Base-by-base conservation (phyloP, 2,888 invertebrate species). In the Gymnosoma rotundatum region DNA sequence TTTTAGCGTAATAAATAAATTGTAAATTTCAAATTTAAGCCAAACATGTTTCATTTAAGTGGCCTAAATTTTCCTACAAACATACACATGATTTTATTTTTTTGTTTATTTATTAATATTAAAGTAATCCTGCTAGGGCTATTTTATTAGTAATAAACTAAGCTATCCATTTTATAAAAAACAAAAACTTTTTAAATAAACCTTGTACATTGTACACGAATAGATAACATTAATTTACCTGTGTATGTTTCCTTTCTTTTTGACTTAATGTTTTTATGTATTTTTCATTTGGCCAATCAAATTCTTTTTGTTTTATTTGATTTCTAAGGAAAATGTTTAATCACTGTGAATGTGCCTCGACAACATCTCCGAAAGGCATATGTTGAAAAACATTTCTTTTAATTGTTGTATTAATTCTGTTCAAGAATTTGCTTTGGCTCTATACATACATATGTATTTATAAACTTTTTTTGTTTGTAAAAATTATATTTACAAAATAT, bases 391-490 rank as follows among this genome's bases (percentile, higher is more conserved):
- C 25, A 73, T 64, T 78, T 70, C 63, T 61, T 79, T 80, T 48
- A 42, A 73, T 50, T 73, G 16, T 83, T 86, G 86, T 85, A 85
- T 76, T 88, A 88, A 88, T 84, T 87, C 85, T 88, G 88, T 88
- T 86, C 87, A 88, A 88, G 88, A 88, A 85, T 88, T 87, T 87
- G 86, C 72, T 83, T 81, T 88, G 87, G 88, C 86, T 61, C 38
- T 66, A 64, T 83, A 52, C 52, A 48, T 83, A 45, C 18, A 25
- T 4, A 20, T 36, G 32, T 32, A 32, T 32, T 32, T 32, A 8
- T 32, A 32, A 32, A 32, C 32, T 32, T 32, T 32, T 32, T 48
- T 32, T 70, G 48, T 70, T 70, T 70, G 21, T 74, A 25, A 58
- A 64, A 63, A 58, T 16, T 83, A 73, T 63, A 63, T 70, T 80